These are phyloP conservation scores for Sarcophilus harrisii DNA, from an alignment of 2,797 vertebrate genomes.

Conservation along the genomic window DNA sequence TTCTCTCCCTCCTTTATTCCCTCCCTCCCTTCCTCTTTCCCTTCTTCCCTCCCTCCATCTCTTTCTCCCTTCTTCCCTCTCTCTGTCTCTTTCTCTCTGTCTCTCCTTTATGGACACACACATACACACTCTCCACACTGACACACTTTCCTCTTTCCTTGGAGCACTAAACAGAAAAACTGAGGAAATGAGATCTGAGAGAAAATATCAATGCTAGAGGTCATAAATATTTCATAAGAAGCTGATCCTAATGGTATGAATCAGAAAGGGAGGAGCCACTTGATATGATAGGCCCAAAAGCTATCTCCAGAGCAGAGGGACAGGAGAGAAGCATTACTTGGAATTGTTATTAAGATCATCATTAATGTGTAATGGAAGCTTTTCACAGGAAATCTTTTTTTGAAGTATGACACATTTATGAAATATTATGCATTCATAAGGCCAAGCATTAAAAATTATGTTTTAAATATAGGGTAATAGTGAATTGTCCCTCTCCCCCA, in stretches of 20 bases:
- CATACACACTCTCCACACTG: no score
- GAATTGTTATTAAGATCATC: background rate
- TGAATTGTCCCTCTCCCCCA: background rate
- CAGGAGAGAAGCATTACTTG: fast-evolving
- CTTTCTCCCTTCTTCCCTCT: no score
- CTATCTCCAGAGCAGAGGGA: background rate
- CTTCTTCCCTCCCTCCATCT: no score
- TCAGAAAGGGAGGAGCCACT: background rate
- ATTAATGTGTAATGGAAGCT: slow-evolving; percentile 3
- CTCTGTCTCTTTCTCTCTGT: no score
- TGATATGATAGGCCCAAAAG: background rate
- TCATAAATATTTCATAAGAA: background rate
- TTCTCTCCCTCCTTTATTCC: no score
- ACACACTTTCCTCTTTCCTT: background rate
- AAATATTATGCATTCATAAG: slow-evolving; percentile 35
- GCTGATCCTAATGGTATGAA: background rate
- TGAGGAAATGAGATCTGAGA: background rate
- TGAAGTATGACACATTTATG: slow-evolving; percentile 4
- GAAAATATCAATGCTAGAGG: background rate
- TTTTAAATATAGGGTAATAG: slow-evolving; percentile 27
- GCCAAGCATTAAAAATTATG: slow-evolving; percentile 12
- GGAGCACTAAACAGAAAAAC: background rate
- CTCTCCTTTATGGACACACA: no score
- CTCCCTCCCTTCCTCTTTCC: no score
- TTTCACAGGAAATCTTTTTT: slow-evolving; percentile 9